phyloP scores from a whole-genome alignment of 1,140 invertebrate genomes.

The Mercenaria mercenaria region DNA sequence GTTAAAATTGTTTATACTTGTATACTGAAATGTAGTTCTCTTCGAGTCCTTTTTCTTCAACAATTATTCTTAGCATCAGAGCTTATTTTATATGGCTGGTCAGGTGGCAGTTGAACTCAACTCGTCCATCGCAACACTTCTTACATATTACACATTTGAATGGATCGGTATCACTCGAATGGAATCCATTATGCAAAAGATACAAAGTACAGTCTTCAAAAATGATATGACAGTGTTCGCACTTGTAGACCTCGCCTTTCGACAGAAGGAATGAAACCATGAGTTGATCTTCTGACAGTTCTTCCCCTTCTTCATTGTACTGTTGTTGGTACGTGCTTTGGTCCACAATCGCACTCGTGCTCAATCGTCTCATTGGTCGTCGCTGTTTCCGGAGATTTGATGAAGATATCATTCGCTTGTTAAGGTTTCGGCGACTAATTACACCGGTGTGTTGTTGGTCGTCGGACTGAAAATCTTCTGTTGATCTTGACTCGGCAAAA shows the following conservation, averaged over 20 bases:
- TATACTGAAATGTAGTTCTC: not conserved
- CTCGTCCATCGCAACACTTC: conserved; percentile 78
- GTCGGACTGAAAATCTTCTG: conserved; percentile 59
- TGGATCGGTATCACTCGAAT: conserved; percentile 81
- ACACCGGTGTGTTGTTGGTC: conserved; percentile 68
- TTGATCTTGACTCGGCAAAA: conserved; percentile 57
- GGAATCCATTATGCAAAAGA: conserved; percentile 83
- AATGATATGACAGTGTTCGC: conserved; percentile 83
- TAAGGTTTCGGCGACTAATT: conserved; percentile 78
- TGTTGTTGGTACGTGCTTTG: conserved; percentile 61
- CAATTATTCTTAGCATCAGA: too few species aligned
- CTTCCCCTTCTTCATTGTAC: conserved; percentile 69
- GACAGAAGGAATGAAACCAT: conserved; percentile 77
- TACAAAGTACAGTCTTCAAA: conserved; percentile 83
- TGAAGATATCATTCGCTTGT: conserved; percentile 79
- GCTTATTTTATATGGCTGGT: conserved; percentile 82
- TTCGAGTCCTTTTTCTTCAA: not conserved
- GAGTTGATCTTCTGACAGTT: conserved; percentile 71
- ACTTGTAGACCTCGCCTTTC: conserved; percentile 81
- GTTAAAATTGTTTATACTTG: not conserved
- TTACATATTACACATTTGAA: conserved; percentile 83
- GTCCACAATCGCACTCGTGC: conserved; percentile 70
- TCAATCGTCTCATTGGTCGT: conserved; percentile 82
- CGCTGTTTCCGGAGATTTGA: conserved; percentile 78
- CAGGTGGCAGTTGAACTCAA: conserved; percentile 84